Evolutionary conservation across 2,888 invertebrate genomes (phyloP), one percentile per base, ranked within the genome.

Genomic region (Rhabditoides inermis): DNA sequence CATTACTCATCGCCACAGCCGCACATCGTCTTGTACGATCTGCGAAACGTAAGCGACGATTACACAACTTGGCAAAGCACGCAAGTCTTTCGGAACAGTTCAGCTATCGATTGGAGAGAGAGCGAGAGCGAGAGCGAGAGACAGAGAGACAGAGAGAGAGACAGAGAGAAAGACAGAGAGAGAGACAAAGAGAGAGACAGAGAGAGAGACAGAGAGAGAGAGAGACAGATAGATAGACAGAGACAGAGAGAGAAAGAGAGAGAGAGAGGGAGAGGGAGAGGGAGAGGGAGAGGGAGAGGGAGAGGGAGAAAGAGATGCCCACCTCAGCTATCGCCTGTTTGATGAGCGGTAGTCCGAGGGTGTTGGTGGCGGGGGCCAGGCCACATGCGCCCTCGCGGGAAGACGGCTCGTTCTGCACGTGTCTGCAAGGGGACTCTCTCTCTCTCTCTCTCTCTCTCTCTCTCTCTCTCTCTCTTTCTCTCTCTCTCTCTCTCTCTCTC

Each of bases 271-370:
- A 32, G 15, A 7, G 10, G 7, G n/a, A n/a, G n/a, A n/a, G n/a
- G n/a, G n/a, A n/a, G n/a, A n/a, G 42, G 44, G 22, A 26, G 18
- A 5, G 44, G 25, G n/a, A n/a, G n/a, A n/a, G n/a, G n/a, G n/a
- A n/a, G n/a, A n/a, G n/a, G n/a, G n/a, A n/a, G n/a, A 15, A 32
- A 32, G 32, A n/a, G 7, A 22, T n/a, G 3, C 30, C 12, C 23
- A 49, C 71, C 45, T 76, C 73, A 32, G 72, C 76, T 26, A 67
- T 64, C 10, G 68, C 63, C 48, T 74, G 74, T 23, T 69, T 64
- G 53, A 76, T 73, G 41, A 75, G 53, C 2, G 76, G 76, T 2
- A 76, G 58, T 2, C 76, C 76, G 20, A 75, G 62, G 18, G 75
- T 72, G 56, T 75, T 75, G 6, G 74, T 74, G 36, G 73, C 56